These are phyloP conservation scores for Noctua fimbriata DNA, from an alignment of 2,888 invertebrate genomes.

Conservation along the genomic window DNA sequence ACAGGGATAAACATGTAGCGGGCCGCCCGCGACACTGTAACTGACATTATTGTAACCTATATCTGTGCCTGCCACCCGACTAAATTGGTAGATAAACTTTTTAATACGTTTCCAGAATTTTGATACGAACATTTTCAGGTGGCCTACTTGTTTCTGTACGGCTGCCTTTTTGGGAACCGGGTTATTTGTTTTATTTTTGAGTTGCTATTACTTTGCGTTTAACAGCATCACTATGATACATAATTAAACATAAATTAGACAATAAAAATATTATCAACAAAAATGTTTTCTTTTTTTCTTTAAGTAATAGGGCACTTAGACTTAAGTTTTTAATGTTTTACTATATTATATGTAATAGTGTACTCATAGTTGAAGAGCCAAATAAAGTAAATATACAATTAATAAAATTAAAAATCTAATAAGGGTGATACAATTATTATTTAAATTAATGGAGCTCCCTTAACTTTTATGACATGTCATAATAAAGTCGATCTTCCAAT, in stretches of 20 bases:
- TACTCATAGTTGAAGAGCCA: too few species aligned
- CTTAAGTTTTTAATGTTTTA: too few species aligned
- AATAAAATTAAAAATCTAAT: not conserved
- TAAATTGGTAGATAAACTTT: conserved; percentile 58
- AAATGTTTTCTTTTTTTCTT: too few species aligned
- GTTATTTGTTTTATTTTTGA: conserved; percentile 6
- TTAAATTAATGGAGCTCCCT: conserved; percentile 7
- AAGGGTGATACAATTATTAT: not conserved
- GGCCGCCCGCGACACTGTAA: conserved; percentile 37
- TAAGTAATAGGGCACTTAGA: too few species aligned
- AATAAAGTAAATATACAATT: not conserved
- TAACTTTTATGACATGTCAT: conserved; percentile 27
- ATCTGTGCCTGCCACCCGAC: conserved; percentile 44
- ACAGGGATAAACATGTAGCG: conserved; percentile 59
- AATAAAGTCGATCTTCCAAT: conserved; percentile 42
- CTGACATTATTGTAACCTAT: conserved; percentile 53
- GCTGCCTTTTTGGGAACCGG: not conserved
- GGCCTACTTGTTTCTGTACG: conserved; percentile 4
- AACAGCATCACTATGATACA: not conserved
- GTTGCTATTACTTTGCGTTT: too few species aligned
- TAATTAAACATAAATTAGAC: not conserved
- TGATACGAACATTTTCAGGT: conserved; percentile 32
- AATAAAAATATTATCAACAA: not conserved
- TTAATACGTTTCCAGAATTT: conserved; percentile 54
- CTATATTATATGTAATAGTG: too few species aligned